phyloP scores from a whole-genome alignment of 2,797 vertebrate genomes.

The Parotocinclus haroldoi region DNA sequence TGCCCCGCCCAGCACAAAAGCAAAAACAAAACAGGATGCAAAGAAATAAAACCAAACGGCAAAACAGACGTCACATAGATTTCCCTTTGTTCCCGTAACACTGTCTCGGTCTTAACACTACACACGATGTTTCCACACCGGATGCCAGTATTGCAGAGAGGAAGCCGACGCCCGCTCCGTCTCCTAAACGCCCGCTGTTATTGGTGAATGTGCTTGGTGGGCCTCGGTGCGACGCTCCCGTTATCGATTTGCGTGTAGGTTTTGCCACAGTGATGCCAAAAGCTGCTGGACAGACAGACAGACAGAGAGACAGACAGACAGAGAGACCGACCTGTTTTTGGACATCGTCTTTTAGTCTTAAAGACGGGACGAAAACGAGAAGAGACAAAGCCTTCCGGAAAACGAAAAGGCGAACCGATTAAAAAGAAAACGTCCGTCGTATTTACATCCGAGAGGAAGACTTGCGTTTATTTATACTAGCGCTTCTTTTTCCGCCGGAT shows the following conservation, averaged over 20 bases:
- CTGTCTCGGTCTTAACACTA: slow-evolving; percentile 66
- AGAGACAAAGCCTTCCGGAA: slow-evolving; percentile 22
- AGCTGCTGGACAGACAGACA: slow-evolving; percentile 69
- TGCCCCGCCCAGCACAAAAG: slow-evolving; percentile 50
- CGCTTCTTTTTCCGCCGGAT: slow-evolving; percentile 68
- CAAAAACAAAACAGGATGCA: slow-evolving; percentile 54
- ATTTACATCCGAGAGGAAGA: slow-evolving; percentile 78
- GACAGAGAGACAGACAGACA: too few relatives aligned
- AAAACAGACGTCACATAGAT: slow-evolving; percentile 65
- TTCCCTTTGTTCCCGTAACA: slow-evolving; percentile 78
- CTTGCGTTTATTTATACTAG: slow-evolving; percentile 75
- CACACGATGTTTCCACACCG: slow-evolving; percentile 59
- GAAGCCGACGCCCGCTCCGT: slow-evolving; percentile 41
- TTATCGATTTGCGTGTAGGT: slow-evolving; percentile 45
- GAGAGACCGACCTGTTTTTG: slow-evolving; percentile 59
- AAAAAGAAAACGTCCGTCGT: slow-evolving; percentile 59
- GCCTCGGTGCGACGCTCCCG: slow-evolving; percentile 32
- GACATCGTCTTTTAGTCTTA: slow-evolving; percentile 50
- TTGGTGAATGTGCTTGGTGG: slow-evolving; percentile 42
- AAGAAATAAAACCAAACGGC: slow-evolving; percentile 46
- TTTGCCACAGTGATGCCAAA: slow-evolving; percentile 78
- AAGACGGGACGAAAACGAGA: slow-evolving; percentile 37
- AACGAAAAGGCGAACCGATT: too few relatives aligned
- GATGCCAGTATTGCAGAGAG: slow-evolving; percentile 57
- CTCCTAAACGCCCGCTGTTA: too few relatives aligned